Base-by-base conservation (phyloP, 2,888 invertebrate species). In the Hedychridium roseum region DNA sequence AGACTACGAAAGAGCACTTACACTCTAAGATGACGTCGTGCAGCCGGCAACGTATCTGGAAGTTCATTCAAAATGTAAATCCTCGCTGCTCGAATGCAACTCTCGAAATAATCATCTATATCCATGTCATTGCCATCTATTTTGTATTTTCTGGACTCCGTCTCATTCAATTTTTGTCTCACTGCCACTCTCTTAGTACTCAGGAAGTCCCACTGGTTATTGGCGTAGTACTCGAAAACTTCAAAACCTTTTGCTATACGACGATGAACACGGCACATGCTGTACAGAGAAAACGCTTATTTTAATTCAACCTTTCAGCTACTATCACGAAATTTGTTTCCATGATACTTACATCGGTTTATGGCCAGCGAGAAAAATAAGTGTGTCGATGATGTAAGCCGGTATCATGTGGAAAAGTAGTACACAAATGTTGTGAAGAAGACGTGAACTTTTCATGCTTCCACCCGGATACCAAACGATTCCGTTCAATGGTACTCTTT, bases 401-500 rank as follows among this genome's bases (percentile, higher is more conserved):
- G 97, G 97, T 36, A 96, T 78, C 83, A 91, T 88, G 79, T 98
- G 98, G 80, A 94, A 94, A 45, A 97, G 82, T 42, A 94, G 79
- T 57, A 91, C 86, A 75, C 91, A 92, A 53, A 94, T 84, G 70
- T 89, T 89, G 80, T 97, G 94, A 45, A 89, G 69, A 2, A 89
- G 73, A 26, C 89, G 85, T 36, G 87, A 89, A 56, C 85, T 88
- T 73, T 92, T 93, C 90, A 94, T 92, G 0, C 90, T 91, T 2
- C 93, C 93, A 2, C 92, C 92, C 0, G 94, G 94, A 75, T 90
- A 88, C 92, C 92, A 90, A 65, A 88, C 86, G 0, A 94, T 89
- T 2, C 91, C 89, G 63, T 94, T 93, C n/a, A 95, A 82, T 0
- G 96, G 96, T 46, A 95, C 86, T 66, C 86, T 86, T 76, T 88